A percentile compares a stretch with the other conserved stretches of the same genome.
Conservation (phyloP, 1,140 invertebrate genomes). For the Daktulosphaira vitifoliae region DNA sequence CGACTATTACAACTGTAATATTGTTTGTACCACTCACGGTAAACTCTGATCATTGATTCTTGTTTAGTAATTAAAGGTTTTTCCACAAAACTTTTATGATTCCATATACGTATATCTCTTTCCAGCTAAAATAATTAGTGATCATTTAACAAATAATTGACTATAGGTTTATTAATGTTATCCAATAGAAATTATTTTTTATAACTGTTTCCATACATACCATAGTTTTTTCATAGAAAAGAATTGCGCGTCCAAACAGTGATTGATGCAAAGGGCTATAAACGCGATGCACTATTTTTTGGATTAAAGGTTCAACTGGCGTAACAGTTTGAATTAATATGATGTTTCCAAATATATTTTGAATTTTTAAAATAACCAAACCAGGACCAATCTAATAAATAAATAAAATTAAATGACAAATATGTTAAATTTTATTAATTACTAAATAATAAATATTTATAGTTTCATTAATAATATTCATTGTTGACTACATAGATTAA, state of each 20-base stretch:
- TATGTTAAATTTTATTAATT: too few relatives aligned
- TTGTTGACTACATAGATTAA: too few relatives aligned
- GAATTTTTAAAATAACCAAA: constrained; percentile 61
- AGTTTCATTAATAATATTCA: too few relatives aligned
- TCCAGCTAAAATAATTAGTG: constrained; percentile 59
- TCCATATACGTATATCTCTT: constrained; percentile 81
- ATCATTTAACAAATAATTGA: too few relatives aligned
- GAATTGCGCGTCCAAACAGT: constrained; percentile 56
- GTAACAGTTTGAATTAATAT: constrained; percentile 69
- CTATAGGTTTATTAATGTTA: too few relatives aligned
- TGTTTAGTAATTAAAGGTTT: constrained; percentile 65
- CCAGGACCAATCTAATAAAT: constrained; percentile 64
- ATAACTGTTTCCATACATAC: too few relatives aligned
- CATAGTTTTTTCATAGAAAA: constrained; percentile 66
- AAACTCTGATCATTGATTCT: constrained; percentile 60
- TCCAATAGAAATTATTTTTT: too few relatives aligned
- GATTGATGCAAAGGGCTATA: constrained; percentile 54
- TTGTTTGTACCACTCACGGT: constrained; percentile 74
- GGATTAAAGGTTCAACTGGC: constrained; percentile 66
- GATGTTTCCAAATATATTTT: constrained; percentile 54
- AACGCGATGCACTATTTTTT: constrained; percentile 68
- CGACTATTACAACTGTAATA: constrained; percentile 76
- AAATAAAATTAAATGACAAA: background rate
- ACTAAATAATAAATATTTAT: too few relatives aligned
- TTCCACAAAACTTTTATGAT: constrained; percentile 66